These are phyloP conservation scores for Keiferia lycopersicella DNA, from an alignment of 2,888 invertebrate species.

Conservation along the genomic window DNA sequence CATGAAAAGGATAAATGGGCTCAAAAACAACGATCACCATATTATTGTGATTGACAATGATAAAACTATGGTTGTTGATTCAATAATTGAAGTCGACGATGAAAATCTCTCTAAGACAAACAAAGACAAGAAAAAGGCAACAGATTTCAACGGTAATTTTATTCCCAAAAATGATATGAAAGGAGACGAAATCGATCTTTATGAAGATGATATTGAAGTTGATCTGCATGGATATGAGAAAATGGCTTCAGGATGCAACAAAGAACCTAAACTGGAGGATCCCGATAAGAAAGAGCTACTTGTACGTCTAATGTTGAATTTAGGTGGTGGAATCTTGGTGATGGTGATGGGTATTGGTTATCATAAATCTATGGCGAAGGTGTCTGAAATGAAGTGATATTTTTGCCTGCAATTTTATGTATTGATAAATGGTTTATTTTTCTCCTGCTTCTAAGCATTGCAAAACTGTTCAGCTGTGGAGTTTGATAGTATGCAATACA, in stretches of 20 bases:
- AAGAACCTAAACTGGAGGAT: constrained; percentile 67
- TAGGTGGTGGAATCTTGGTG: constrained; percentile 35
- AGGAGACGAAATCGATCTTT: constrained; percentile 30
- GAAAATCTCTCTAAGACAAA: constrained; percentile 22
- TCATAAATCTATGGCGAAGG: no score
- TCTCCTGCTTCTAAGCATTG: no score
- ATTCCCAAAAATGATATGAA: constrained; percentile 27
- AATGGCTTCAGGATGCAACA: constrained; percentile 61
- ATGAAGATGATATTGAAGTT: constrained; percentile 22
- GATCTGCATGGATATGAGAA: constrained; percentile 66
- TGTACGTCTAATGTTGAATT: constrained; percentile 49
- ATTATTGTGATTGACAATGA: constrained; percentile 25
- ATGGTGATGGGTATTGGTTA: no score
- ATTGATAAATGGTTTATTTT: no score
- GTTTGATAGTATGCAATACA: no score
- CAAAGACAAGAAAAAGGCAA: neutral
- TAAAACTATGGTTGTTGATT: constrained; percentile 29
- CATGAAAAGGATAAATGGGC: constrained; percentile 35
- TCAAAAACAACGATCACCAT: constrained; percentile 24
- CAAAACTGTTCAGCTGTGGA: no score
- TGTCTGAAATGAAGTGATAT: no score
- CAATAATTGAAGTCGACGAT: constrained; percentile 10
- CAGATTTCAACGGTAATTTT: constrained; percentile 24
- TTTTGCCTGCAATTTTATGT: no score
- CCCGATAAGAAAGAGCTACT: constrained; percentile 65